Conservation (phyloP, 2,113 vertebrate species). For the Chlamydotis undulata region DNA sequence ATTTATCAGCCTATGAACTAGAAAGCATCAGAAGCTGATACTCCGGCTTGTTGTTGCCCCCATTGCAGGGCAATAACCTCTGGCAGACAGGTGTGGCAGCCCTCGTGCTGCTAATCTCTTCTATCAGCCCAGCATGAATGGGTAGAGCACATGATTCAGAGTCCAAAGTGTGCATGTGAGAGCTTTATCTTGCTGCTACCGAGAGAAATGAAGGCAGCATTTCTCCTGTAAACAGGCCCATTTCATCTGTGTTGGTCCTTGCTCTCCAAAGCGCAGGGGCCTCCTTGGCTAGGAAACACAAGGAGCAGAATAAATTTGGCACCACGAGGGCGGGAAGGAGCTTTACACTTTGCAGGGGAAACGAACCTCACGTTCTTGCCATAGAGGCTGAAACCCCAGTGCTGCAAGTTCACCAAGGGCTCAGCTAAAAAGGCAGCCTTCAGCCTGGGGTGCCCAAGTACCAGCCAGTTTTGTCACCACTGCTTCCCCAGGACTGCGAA, state of each 20-base stretch:
- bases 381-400: not conserved
- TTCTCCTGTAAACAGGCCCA: not conserved
- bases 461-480: not conserved
- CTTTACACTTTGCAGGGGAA: not conserved
- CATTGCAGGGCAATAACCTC: not conserved
- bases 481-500: not conserved
- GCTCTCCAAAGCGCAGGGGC: accelerated
- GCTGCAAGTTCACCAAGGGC: not conserved
- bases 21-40: not conserved
- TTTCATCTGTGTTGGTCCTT: not conserved
- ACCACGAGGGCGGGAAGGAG: not conserved
- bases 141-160: not conserved
- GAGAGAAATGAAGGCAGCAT: not conserved
- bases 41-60: not conserved
- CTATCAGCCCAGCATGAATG: not conserved
- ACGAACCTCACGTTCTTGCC: not conserved
- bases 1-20: not conserved
- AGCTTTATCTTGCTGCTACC: not conserved
- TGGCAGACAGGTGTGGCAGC: slow-evolving; percentile 20
- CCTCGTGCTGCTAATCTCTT: not conserved
- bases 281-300: not conserved
- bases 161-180: not conserved
- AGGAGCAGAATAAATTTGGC: not conserved
- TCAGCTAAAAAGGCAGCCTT: not conserved
- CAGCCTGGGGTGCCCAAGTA: not conserved